Conservation (phyloP, 2,113 vertebrate genomes). For the Calonectris borealis region DNA sequence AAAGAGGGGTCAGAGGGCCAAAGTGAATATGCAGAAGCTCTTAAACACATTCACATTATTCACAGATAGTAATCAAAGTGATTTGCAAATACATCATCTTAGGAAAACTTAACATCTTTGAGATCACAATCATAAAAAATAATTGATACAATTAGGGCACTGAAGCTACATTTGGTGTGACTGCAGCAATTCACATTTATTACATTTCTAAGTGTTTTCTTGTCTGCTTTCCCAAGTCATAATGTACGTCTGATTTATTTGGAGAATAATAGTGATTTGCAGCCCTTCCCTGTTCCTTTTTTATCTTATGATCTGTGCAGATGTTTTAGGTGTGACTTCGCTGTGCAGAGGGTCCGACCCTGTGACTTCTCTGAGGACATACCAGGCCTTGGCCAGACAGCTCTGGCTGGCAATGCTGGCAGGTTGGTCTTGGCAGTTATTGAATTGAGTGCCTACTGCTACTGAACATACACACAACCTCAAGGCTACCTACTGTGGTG, state of each 20-base stretch:
- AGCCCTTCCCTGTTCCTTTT: background rate
- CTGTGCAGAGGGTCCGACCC: background rate
- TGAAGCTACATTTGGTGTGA: background rate
- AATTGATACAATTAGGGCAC: slow-evolving; percentile 30
- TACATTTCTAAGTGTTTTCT: slow-evolving; percentile 23
- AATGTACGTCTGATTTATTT: background rate
- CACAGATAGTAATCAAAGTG: background rate
- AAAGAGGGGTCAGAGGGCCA: background rate
- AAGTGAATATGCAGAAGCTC: background rate
- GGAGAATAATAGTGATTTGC: background rate
- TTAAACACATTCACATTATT: background rate
- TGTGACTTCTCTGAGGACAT: background rate
- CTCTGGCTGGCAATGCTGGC: background rate
- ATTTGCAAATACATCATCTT: slow-evolving; percentile 34
- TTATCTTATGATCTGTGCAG: background rate
- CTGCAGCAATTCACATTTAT: slow-evolving; percentile 46
- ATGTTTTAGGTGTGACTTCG: background rate
- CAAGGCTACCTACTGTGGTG: background rate
- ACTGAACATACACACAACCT: background rate
- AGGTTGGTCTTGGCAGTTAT: rapidly evolving
- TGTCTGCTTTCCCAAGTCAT: background rate
- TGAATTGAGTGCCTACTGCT: background rate
- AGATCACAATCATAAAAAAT: slow-evolving; percentile 47
- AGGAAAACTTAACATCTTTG: slow-evolving; percentile 27
- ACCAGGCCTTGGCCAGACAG: background rate